Evolutionary conservation across 1,140 invertebrate genomes (phyloP).

Genomic region (Hirudo medicinalis): DNA sequence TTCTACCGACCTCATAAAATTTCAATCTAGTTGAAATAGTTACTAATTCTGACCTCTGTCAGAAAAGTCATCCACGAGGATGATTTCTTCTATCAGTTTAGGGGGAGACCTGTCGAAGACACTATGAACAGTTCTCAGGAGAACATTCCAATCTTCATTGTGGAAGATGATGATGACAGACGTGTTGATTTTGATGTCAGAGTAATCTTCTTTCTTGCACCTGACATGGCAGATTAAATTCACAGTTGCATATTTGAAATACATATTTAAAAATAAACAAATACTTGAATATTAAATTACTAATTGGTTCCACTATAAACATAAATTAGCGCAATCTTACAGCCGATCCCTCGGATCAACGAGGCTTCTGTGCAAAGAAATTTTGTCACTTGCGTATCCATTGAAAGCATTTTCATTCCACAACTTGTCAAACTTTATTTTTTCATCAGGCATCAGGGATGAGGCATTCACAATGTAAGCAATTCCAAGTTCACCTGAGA

Average conservation of each 20-base stretch:
- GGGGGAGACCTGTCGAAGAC: slow-evolving; percentile 62
- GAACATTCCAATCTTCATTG: slow-evolving; percentile 72
- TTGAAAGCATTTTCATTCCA: slow-evolving; percentile 95
- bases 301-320: too few relatives aligned
- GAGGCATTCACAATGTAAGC: background rate
- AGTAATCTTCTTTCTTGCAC: slow-evolving; percentile 17
- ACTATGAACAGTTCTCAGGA: slow-evolving; percentile 70
- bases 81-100: slow-evolving; percentile 71
- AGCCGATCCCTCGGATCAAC: slow-evolving; percentile 80
- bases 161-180: slow-evolving; percentile 72
- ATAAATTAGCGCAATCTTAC: slow-evolving; percentile 46
- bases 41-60: slow-evolving; percentile 42
- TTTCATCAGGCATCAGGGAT: slow-evolving; percentile 48
- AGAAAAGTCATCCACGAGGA: slow-evolving; percentile 66
- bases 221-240: background rate
- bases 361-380: slow-evolving; percentile 73
- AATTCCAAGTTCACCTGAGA: too few relatives aligned
- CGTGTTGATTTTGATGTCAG: background rate
- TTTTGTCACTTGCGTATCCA: slow-evolving; percentile 86
- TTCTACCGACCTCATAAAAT: background rate
- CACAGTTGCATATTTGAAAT: too few relatives aligned
- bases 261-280: too few relatives aligned
- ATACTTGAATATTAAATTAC: too few relatives aligned
- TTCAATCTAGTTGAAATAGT: background rate
- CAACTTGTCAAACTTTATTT: slow-evolving; percentile 72